A percentile compares a stretch with the other conserved stretches of the same genome.
These are phyloP conservation scores for Halisarca cf. caerulea DNA, from an alignment of 37 sponge, comb jelly and placozoan genomes.

Conservation along the genomic window DNA sequence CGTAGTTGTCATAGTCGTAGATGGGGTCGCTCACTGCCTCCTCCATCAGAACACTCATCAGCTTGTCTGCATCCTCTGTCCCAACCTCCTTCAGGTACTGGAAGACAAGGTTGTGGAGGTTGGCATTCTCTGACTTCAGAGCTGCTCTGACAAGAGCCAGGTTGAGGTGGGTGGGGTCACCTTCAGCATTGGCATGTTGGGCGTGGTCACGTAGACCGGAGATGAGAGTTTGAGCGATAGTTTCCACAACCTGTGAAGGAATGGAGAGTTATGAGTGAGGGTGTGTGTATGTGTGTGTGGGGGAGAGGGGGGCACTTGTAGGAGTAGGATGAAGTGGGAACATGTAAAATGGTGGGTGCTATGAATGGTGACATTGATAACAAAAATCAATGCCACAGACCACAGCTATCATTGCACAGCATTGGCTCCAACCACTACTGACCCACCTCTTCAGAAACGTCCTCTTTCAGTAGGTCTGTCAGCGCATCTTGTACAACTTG, in stretches of 20 bases:
- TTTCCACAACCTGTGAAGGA: not conserved
- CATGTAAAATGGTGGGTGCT: too few relatives aligned
- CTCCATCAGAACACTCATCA: not conserved
- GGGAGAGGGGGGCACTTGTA: not conserved
- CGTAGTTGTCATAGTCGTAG: not conserved
- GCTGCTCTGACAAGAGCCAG: not conserved
- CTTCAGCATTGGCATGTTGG: constrained; percentile 1
- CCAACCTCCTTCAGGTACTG: constrained; percentile 27
- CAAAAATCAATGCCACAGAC: too few relatives aligned
- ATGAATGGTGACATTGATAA: too few relatives aligned
- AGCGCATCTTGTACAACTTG: constrained; percentile 29
- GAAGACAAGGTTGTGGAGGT: constrained; percentile 25
- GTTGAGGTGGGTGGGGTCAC: not conserved
- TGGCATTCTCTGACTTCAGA: constrained; percentile 19
- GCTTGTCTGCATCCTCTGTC: not conserved
- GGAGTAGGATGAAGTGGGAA: too few relatives aligned
- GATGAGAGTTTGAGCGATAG: constrained; percentile 1
- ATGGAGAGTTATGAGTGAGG: not conserved
- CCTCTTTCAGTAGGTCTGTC: not conserved
- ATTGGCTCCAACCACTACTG: too few relatives aligned
- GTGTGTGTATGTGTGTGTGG: not conserved
- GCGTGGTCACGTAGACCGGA: constrained; percentile 6
- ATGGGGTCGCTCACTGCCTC: not conserved
- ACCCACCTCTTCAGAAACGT: not conserved
- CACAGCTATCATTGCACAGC: too few relatives aligned